Base-by-base conservation (phyloP, 2,113 vertebrate genomes). In the Kryptolebias marmoratus region DNA sequence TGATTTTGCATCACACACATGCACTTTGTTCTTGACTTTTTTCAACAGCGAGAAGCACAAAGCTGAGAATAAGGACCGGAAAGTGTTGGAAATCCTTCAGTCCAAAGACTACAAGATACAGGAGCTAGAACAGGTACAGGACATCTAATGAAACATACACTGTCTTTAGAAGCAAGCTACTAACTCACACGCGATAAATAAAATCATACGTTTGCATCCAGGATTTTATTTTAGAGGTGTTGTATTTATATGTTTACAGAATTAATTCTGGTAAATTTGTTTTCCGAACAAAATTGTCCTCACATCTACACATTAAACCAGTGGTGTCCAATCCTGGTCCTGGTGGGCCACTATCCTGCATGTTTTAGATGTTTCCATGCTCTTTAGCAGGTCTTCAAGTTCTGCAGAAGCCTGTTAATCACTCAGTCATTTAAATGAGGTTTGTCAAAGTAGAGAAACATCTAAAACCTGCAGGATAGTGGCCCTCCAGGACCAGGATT, bases 21-120 rank as follows among this genome's bases (percentile, higher is more conserved):
- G 1, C 16, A 47, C 7, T 92, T 52, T 49, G 82, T 53, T 73
- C 11, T 85, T 73, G 71, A 73, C 30, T 71, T 80, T 91, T 90
- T 47, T 86, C 90, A 89, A 31, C 73, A 99, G 97, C 85, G 97
- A 97, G 93, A 97, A 97, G 87, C 92, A 94, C 83, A 98, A 96
- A 94, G 94, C 95, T 67, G 95, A 98, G 94, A 87, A 93, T 71
- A 98, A 97, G 93, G 96, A 97, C 93, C 92, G 95, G 83, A 97
- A 94, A 83, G 90, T 97, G 89, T 88, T 96, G 92, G 95, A 96
- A 90, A 96, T 98, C 88, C 95, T 99, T 44, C 95, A 97, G 92
- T 89, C 88, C 59, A 98, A 98, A 90, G 97, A 97, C 88, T 86
- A 86, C 85, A 94, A 84, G 89, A 97, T 97, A 90, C 93, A 96